A percentile compares a stretch with the other conserved stretches of the same genome.
Evolutionary conservation across 2,113 vertebrate species (phyloP).

Genomic region (Nycticryphes semicollaris): DNA sequence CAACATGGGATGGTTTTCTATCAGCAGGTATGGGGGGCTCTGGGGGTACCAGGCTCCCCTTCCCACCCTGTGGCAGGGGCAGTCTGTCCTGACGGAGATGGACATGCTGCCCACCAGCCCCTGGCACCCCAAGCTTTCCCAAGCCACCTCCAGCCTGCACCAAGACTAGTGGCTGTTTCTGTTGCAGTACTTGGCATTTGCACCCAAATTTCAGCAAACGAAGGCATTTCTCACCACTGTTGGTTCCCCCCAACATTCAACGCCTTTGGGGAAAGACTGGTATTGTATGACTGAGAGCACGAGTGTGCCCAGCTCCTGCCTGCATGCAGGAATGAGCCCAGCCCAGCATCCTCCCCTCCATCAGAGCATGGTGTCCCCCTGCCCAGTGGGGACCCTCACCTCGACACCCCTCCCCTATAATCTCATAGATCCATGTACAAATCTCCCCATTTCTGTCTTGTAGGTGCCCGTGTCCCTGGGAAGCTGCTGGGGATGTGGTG

Average conservation of each 20-base stretch:
- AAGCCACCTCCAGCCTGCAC: not conserved
- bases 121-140: not conserved
- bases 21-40: not conserved
- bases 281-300: rapidly evolving
- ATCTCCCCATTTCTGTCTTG: not conserved
- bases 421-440: rapidly evolving
- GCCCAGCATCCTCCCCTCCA: not conserved
- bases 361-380: not conserved
- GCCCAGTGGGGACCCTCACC: not conserved
- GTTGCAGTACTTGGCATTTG: rapidly evolving
- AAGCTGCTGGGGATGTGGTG: conserved; percentile 19
- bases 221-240: not conserved
- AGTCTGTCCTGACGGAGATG: not conserved
- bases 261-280: rapidly evolving
- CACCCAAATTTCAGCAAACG: not conserved
- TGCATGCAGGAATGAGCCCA: rapidly evolving
- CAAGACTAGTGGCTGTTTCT: rapidly evolving
- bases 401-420: rapidly evolving
- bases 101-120: not conserved
- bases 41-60: not conserved
- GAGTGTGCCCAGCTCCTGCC: rapidly evolving
- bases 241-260: not conserved
- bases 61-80: rapidly evolving
- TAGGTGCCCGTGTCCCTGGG: not conserved
- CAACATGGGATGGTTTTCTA: not conserved